Evolutionary conservation across 2,888 invertebrate genomes (phyloP).

Genomic region (Clusia tigrina): DNA sequence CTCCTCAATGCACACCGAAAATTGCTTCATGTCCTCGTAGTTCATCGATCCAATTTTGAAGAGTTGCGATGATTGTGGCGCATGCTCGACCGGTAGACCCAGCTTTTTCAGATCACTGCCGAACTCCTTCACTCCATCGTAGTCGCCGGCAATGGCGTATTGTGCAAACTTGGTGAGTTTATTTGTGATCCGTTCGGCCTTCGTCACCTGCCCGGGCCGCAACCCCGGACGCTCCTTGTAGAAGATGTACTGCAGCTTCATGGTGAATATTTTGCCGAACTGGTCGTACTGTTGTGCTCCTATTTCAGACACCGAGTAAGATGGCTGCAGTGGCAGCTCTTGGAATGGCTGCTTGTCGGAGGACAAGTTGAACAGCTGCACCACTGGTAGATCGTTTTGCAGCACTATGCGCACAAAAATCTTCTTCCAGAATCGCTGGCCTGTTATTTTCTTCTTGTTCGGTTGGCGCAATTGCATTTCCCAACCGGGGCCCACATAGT

Average conservation of each 20-base stretch:
- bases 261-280: constrained; percentile 98
- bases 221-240: constrained; percentile 98
- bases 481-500: constrained; percentile 87
- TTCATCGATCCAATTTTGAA: constrained; percentile 92
- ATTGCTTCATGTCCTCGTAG: constrained; percentile 90
- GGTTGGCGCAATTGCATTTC: constrained; percentile 96
- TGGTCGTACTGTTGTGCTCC: constrained; percentile 98
- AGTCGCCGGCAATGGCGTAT: constrained; percentile 92
- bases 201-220: constrained; percentile 91
- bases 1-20: constrained; percentile 92
- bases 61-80: constrained; percentile 93
- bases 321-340: constrained; percentile 91
- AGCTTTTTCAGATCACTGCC: constrained; percentile 92
- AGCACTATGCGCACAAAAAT: constrained; percentile 83
- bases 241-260: constrained; percentile 93
- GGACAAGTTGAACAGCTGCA: constrained; percentile 84
- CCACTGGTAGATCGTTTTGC: constrained; percentile 82
- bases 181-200: constrained; percentile 89
- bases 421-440: constrained; percentile 97
- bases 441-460: constrained; percentile 95
- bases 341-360: constrained; percentile 93
- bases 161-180: constrained; percentile 93
- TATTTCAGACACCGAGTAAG: constrained; percentile 94
- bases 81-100: constrained; percentile 95
- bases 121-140: constrained; percentile 92